Base-by-base conservation (phyloP, 2,113 vertebrate species). In the Sapajus apella region DNA sequence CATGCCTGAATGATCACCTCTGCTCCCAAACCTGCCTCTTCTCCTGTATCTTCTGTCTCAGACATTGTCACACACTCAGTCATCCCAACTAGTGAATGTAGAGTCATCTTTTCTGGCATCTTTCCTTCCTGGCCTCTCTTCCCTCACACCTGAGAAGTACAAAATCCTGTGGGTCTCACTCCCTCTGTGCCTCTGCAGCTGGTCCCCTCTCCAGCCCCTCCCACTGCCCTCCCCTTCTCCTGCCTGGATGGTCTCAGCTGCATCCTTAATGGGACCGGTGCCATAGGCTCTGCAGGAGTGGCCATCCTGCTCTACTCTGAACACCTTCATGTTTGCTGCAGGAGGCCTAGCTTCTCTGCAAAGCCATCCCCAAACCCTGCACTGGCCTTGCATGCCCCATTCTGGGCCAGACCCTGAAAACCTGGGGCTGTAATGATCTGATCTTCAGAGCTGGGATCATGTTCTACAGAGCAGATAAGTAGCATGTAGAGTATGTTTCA, bases 401-500 rank as follows among this genome's bases (percentile, higher is more conserved):
- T 61, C 73, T 75, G 68, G 47, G 17, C 32, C 17, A 23, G 43
- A 37, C 23, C 6, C 17, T 6, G 23, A 37, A 35, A 45, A 11
- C 21, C 2, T 2, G 55, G 79, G n/a, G 81, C 23, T 17, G 1
- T 27, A 47, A 17, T n/a, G 9, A 5, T 35, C 56, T 56, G 37
- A 23, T 75, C 52, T 50, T 13, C 10, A n/a, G 64, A 84, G 20
- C 6, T 45, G 27, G 61, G 37, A 20, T 27, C 11, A 27, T 47
- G 11, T 10, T 21, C 3, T 13, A 2, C 21, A 7, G 11, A 37
- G 47, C n/a, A 58, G 43, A 1, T 64, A 64, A 64, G 61, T 14
- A 30, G 61, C 1, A 1, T 1, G 25, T 18, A 35, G 17, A 45
- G 7, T 8, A 6, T 21, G 32, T 27, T 55, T 21, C 1, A 1